Base-by-base conservation (phyloP, 2,797 vertebrate species). In the Nyctibius grandis region DNA sequence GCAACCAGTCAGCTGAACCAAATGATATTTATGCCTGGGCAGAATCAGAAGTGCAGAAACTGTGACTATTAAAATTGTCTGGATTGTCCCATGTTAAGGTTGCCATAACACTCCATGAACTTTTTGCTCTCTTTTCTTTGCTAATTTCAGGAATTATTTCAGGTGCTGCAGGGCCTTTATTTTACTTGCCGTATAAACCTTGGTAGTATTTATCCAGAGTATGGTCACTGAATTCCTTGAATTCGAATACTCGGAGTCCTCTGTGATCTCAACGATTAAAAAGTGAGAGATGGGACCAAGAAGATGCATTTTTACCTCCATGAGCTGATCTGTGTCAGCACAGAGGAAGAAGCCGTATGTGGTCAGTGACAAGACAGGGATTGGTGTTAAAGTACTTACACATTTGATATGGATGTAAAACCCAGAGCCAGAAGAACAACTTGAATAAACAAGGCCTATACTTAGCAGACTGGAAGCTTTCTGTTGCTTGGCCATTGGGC, bases 301-400 rank as follows among this genome's bases (percentile, higher is more conserved):
- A 75, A 19, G 42, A 47, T 70, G 15, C 7, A 13, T 59, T 77
- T 91, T 85, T 45, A 77, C 29, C 14, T 61, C 47, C 12, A 7
- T 44, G 45, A 64, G 29, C 34, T 26, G 8, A 20, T 40, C 16
- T 59, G 9, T 26, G 33, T n/a, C n/a, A 67, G n/a, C 23, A 47
- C 22, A 48, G n/a, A 63, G 45, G 5, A 74, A 8, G 34, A 56
- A 82, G 23, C 28, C 0, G 0, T 4, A 11, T 18, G 3, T 34
- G 29, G 31, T 59, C 36, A 48, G 38, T 59, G 59, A 47, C 48
- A 83, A 57, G 38, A 36, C 44, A 42, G 36, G 15, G 25, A 10
- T 11, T 57, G 12, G 5, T 72, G 21, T 60, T 85, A 22, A n/a
- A 77, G 12, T 42, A 34, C 38, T 78, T 91, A 9, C 0, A 42